These are phyloP conservation scores for Corythucha ciliata DNA, from an alignment of 2,888 invertebrate species.

Conservation along the genomic window DNA sequence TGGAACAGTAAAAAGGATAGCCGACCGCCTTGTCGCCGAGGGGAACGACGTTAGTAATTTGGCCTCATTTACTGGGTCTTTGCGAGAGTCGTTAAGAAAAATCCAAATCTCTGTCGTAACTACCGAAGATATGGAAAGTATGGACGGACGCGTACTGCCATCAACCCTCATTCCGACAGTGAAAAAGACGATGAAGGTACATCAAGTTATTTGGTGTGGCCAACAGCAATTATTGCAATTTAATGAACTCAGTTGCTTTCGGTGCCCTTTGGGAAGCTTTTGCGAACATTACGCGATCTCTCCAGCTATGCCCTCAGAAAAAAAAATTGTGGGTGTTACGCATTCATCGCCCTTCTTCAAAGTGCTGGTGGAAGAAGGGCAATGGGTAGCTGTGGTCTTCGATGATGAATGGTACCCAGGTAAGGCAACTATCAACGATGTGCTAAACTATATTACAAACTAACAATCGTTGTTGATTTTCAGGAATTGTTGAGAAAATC, in stretches of 20 bases:
- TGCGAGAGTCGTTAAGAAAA: neutral
- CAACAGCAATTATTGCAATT: neutral
- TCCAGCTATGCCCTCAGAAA: neutral
- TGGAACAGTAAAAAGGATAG: slow-evolving; percentile 20
- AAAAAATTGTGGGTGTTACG: neutral
- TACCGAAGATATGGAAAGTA: slow-evolving; percentile 8
- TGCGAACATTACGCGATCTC: neutral
- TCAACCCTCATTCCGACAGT: slow-evolving; percentile 2
- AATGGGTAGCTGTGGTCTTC: slow-evolving; percentile 1
- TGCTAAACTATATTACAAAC: too few relatives aligned
- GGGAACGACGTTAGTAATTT: neutral
- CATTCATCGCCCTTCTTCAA: neutral
- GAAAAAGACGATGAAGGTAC: slow-evolving; percentile 3
- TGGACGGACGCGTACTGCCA: neutral
- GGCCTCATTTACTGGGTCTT: neutral
- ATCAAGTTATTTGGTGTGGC: slow-evolving; percentile 13
- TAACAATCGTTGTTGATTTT: too few relatives aligned
- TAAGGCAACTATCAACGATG: too few relatives aligned
- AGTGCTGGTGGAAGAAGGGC: neutral
- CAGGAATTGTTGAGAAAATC: too few relatives aligned
- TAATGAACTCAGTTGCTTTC: neutral
- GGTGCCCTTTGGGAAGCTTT: neutral
- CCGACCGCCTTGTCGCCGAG: slow-evolving; percentile 8
- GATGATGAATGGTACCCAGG: slow-evolving; percentile 7
- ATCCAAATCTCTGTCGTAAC: neutral